Evolutionary conservation across 2,797 vertebrate species (phyloP).

Genomic region (Oreonectes daqikongensis): DNA sequence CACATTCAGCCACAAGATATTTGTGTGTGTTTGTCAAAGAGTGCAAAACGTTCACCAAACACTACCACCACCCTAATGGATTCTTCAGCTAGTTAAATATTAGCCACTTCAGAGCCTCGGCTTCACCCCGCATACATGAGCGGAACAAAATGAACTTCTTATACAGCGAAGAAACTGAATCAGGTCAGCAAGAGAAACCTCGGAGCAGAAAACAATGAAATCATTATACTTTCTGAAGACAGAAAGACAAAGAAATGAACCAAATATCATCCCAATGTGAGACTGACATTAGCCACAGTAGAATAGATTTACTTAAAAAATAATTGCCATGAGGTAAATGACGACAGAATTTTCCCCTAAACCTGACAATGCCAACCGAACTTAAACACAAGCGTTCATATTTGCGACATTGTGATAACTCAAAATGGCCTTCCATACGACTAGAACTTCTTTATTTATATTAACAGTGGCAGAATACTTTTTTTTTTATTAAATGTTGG

Average conservation of each 20-base stretch:
- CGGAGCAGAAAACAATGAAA: conserved; percentile 24
- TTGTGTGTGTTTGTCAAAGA: conserved; percentile 26
- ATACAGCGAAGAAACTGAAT: conserved; percentile 2
- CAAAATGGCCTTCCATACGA: conserved; percentile 1
- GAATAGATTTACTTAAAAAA: conserved; percentile 24
- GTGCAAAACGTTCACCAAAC: conserved; percentile 36
- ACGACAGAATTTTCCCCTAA: too few species aligned
- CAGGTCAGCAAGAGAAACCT: conserved; percentile 1
- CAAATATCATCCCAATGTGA: conserved; percentile 34
- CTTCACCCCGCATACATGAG: conserved; percentile 41
- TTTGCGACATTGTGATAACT: not conserved
- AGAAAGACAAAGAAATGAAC: not conserved
- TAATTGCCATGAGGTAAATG: not conserved
- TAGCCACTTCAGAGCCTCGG: conserved; percentile 51
- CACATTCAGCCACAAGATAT: not conserved
- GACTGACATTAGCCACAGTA: too few species aligned
- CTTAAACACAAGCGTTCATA: not conserved
- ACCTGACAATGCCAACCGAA: not conserved
- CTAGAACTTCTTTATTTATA: not conserved
- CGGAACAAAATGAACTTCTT: conserved; percentile 25
- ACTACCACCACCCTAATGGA: conserved; percentile 49
- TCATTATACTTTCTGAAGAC: not conserved
- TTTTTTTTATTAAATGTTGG: conserved; percentile 71
- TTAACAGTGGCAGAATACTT: conserved; percentile 64
- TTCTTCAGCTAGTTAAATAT: conserved; percentile 67